Conservation (phyloP, 2,797 vertebrate genomes). For the Buphagus erythrorhynchus region DNA sequence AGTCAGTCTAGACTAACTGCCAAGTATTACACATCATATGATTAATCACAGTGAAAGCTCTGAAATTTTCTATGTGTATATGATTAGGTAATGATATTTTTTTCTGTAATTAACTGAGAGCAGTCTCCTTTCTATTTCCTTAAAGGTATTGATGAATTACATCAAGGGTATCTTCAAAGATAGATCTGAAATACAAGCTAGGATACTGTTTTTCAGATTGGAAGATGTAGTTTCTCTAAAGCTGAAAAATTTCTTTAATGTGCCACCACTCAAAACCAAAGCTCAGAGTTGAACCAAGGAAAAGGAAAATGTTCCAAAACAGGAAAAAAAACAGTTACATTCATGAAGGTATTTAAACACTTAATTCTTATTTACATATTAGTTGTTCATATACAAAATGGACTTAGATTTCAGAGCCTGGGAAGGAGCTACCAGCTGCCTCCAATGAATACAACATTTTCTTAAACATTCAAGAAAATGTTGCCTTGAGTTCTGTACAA, state of each 20-base stretch:
- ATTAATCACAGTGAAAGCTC: neutral
- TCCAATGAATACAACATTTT: neutral
- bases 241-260: neutral
- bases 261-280: neutral
- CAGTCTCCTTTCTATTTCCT: neutral
- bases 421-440: neutral
- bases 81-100: neutral
- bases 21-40: neutral
- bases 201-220: neutral
- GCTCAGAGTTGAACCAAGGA: neutral
- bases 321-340: neutral
- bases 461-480: neutral
- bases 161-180: constrained; percentile 7
- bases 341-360: neutral
- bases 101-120: neutral
- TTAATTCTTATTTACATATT: neutral
- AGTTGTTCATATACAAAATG: neutral
- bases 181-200: neutral
- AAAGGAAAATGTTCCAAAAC: neutral
- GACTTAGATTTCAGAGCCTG: neutral
- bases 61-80: neutral
- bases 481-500: neutral
- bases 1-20: neutral
- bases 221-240: neutral
- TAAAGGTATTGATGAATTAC: neutral